Conservation (phyloP, 1,140 invertebrate species). For the Globodera rostochiensis region DNA sequence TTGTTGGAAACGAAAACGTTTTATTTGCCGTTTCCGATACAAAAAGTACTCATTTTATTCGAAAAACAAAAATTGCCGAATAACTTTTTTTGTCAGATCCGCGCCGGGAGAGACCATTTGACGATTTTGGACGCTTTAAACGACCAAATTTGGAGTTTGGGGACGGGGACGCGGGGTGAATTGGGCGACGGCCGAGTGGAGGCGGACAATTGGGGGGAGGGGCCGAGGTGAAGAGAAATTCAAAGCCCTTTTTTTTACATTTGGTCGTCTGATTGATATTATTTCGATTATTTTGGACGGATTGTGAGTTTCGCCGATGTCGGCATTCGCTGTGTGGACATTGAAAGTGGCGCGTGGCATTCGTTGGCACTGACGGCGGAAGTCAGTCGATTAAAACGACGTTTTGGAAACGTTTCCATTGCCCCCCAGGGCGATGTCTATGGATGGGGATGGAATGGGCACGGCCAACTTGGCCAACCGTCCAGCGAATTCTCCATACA, state of each 20-base stretch:
- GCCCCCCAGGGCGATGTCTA: slow-evolving; percentile 30
- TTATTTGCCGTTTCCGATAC: slow-evolving; percentile 20
- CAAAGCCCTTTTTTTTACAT: background rate
- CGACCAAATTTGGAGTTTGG: background rate
- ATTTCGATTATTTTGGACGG: slow-evolving; percentile 5
- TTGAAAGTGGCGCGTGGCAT: slow-evolving; percentile 10
- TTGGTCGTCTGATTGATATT: background rate
- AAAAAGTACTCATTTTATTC: background rate
- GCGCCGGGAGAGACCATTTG: slow-evolving; percentile 18
- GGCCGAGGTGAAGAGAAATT: slow-evolving; percentile 4
- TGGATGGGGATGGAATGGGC: slow-evolving; percentile 36
- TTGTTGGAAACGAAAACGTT: background rate
- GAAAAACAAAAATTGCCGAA: background rate
- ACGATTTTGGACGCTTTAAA: slow-evolving; percentile 1
- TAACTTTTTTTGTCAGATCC: slow-evolving; percentile 1
- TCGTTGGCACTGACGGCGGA: slow-evolving; percentile 18
- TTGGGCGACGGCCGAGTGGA: slow-evolving; percentile 24
- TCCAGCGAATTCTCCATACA: slow-evolving; percentile 31
- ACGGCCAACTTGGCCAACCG: slow-evolving; percentile 27
- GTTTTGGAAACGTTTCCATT: background rate
- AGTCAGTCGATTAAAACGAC: background rate
- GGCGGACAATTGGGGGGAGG: slow-evolving; percentile 18
- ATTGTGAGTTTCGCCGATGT: slow-evolving; percentile 6
- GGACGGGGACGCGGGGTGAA: slow-evolving; percentile 23
- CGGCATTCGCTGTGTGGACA: slow-evolving; percentile 9